Percentiles rank a stretch among this genome's conserved stretches.
These are phyloP conservation scores for Watsonalla cultraria DNA, from an alignment of 2,888 invertebrate species.

Conservation along the genomic window DNA sequence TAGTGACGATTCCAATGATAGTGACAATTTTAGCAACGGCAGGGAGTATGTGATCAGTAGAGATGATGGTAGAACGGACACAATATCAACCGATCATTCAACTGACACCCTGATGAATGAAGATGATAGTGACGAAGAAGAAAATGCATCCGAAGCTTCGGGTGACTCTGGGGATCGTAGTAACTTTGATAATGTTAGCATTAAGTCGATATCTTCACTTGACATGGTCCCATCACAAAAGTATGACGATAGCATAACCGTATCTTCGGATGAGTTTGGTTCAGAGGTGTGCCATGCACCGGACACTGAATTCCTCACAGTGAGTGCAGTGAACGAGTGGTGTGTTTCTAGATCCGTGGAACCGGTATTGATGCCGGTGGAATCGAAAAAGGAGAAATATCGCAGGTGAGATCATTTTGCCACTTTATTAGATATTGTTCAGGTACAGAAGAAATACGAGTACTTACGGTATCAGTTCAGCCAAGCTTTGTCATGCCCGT, in stretches of 20 bases:
- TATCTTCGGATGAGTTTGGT: constrained; percentile 73
- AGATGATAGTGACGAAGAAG: constrained; percentile 59
- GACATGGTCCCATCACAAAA: constrained; percentile 74
- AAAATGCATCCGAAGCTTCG: constrained; percentile 52
- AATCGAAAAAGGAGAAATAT: constrained; percentile 75
- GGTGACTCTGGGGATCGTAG: constrained; percentile 58
- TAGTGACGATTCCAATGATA: constrained; percentile 51
- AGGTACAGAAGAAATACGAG: constrained; percentile 36
- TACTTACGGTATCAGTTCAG: constrained; percentile 54
- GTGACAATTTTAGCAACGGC: constrained; percentile 47
- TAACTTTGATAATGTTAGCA: constrained; percentile 74
- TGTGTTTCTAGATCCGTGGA: constrained; percentile 65
- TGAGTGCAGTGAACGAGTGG: constrained; percentile 76
- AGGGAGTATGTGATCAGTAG: constrained; percentile 57
- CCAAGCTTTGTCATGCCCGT: constrained; percentile 45
- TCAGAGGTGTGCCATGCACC: constrained; percentile 73
- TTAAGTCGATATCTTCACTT: constrained; percentile 71
- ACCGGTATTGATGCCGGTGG: constrained; percentile 63
- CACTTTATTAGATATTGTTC: constrained; percentile 29
- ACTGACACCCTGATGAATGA: constrained; percentile 71
- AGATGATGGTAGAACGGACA: constrained; percentile 58
- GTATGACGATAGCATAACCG: constrained; percentile 73
- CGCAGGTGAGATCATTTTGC: constrained; percentile 68
- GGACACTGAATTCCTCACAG: constrained; percentile 67
- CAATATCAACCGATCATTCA: constrained; percentile 66